phyloP scores from a whole-genome alignment of 1,140 invertebrate species.

The Heliconius melpomene region DNA sequence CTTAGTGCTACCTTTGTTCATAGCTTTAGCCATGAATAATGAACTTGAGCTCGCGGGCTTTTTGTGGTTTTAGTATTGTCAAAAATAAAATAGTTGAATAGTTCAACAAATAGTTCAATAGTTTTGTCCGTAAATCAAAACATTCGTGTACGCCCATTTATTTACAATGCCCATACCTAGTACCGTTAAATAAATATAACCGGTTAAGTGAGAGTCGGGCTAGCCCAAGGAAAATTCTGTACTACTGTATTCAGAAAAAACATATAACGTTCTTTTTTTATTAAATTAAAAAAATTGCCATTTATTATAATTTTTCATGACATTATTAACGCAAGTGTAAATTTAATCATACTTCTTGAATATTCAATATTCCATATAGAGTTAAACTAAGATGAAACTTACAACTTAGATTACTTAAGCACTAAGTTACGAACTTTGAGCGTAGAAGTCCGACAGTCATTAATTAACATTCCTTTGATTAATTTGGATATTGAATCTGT shows the following conservation, averaged over 20 bases:
- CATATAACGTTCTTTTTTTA: too few relatives aligned
- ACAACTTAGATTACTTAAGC: slow-evolving; percentile 19
- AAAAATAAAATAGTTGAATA: background rate
- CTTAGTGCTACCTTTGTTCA: background rate
- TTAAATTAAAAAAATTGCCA: too few relatives aligned
- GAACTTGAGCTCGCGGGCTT: background rate
- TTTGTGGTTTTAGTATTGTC: background rate
- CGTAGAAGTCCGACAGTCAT: slow-evolving; percentile 16
- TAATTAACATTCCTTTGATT: slow-evolving; percentile 23
- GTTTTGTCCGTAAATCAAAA: background rate
- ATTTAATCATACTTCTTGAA: slow-evolving; percentile 1
- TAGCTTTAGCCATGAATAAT: background rate
- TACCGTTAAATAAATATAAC: background rate
- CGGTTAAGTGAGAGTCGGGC: background rate
- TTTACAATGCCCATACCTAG: background rate
- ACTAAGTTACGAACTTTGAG: slow-evolving; percentile 13
- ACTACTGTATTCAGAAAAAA: too few relatives aligned
- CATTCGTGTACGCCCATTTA: background rate
- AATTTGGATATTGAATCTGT: background rate
- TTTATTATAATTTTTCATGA: background rate
- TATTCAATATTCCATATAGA: slow-evolving; percentile 7
- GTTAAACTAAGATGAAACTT: background rate
- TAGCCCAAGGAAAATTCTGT: background rate
- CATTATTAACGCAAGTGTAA: background rate
- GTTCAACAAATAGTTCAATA: background rate